Evolutionary conservation across 1,140 invertebrate genomes (phyloP).

Genomic region (Chrysoperla carnea): DNA sequence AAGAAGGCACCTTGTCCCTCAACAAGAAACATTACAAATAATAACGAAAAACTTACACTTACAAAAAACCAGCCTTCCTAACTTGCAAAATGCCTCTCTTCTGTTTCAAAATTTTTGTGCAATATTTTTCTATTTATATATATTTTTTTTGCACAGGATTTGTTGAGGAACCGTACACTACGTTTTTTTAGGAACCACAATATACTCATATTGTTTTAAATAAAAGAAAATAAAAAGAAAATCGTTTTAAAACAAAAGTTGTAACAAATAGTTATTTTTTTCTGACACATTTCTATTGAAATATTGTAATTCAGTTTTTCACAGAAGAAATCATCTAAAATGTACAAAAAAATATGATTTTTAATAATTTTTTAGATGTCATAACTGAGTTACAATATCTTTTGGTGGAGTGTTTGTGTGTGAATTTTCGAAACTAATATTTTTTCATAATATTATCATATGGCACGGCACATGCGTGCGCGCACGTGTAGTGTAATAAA

Average conservation of each 20-base stretch:
- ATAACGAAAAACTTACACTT: conserved; percentile 1
- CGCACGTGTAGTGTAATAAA: not conserved
- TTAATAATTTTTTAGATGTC: conserved; percentile 14
- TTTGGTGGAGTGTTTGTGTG: no score
- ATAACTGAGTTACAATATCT: conserved; percentile 4
- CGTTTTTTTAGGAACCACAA: conserved; percentile 20
- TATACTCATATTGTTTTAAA: conserved; percentile 2
- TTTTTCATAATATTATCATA: not conserved
- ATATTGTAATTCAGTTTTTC: not conserved
- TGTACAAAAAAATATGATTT: conserved; percentile 4
- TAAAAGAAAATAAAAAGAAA: not conserved
- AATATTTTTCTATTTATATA: conserved; percentile 3
- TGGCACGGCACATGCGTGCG: not conserved
- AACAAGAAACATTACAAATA: conserved; percentile 14
- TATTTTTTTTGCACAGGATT: conserved; percentile 1
- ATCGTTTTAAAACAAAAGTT: not conserved
- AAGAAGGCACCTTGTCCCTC: conserved; percentile 23
- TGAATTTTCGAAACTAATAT: no score
- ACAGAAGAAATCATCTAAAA: not conserved
- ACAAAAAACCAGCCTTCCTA: conserved; percentile 2
- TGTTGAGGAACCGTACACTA: conserved; percentile 20
- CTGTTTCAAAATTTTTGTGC: not conserved
- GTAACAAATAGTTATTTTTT: not conserved
- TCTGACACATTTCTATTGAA: not conserved
- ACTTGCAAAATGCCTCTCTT: not conserved